Base-by-base conservation (phyloP, 2,888 invertebrate genomes). In the Endotricha flammealis region DNA sequence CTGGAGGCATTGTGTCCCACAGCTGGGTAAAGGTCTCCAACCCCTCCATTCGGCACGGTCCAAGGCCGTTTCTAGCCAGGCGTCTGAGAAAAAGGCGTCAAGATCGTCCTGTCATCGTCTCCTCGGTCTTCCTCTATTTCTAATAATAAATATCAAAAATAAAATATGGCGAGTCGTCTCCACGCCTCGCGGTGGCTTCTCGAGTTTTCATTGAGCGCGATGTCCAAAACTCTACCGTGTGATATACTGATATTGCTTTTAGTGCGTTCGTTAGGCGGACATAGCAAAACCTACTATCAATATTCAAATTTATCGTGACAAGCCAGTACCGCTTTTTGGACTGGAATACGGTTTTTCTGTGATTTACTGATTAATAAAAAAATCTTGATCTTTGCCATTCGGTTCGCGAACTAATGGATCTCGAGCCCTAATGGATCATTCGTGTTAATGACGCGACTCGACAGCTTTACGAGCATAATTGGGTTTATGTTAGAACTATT, bases 171-270 rank as follows among this genome's bases (percentile, higher is more conserved):
- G n/a, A 16, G 24, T 22, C 76, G 63, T 60, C 80, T 83, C 82
- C 53, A 69, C 29, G 2, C 46, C 46, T 9, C 12, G 49, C 63
- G 16, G 74, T 71, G 52, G 50, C 36, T 64, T 65, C 61, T 48
- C 64, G 58, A 70, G 56, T 69, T 68, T 74, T 70, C 74, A 72
- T 64, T 67, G 71, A 70, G 65, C 56, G 60, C 52, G 57, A 56
- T 54, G 65, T 66, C 73, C 71, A 48, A 75, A 72, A 70, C 65
- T 73, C 75, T 67, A 64, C 62, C 43, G 43, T 30, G 78, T 85
- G 79, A 83, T 81, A 78, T 83, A 83, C 76, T 73, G 83, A 70
- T 77, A 81, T 79, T 71, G 67, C 65, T 70, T 76, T 73, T 75
- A 68, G 69, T 66, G 69, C 56, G 48, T 69, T 80, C 73, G 77